Base-by-base conservation (phyloP, 2,797 vertebrate genomes). In the Mormyrops attenuatus region DNA sequence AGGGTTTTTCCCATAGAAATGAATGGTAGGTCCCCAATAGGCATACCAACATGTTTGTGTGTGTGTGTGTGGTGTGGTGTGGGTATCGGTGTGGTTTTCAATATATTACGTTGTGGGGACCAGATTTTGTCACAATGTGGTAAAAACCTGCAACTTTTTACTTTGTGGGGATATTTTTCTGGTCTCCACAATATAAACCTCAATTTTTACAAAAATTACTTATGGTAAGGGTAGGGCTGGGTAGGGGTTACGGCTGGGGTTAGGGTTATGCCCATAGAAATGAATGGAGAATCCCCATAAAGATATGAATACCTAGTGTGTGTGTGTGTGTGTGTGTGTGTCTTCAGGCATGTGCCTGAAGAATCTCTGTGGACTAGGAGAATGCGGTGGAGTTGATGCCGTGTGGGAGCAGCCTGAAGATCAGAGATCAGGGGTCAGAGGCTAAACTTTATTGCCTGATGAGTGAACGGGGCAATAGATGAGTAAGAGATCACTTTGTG, bases 401-500 rank as follows among this genome's bases (percentile, higher is more conserved):
- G 91, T 89, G 90, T 90, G 90, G 89, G 89, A 90, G 90, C 89
- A 91, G 15, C 85, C 85, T 87, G 52, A 4, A 88, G 91, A 90
- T 91, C 89, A 90, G 88, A 49, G 95, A 94, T 95, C 94, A 95
- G 92, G 91, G 95, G 94, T 95, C 91, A 92, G 89, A 55, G 93
- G 90, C 92, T 94, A 94, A 94, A 94, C 94, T 95, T 95, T 95
- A 95, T 95, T 95, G 94, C 94, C 93, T 92, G 94, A 95, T 93
- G 95, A 95, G 94, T 92, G 85, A 63, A 90, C 90, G 92, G 93
- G 94, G 95, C 69, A 94, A 93, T 95, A 95, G 95, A 96, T 95
- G 94, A 95, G 94, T 95, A 95, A 95, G 94, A 95, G 95, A 95
- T 95, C 94, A 94, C 92, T 95, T 92, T 93, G 94, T 94, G 94